A percentile compares a stretch with the other conserved stretches of the same genome.
Conservation (phyloP, 37 sponge, comb jelly and placozoan genomes). For the Mnemiopsis leidyi region DNA sequence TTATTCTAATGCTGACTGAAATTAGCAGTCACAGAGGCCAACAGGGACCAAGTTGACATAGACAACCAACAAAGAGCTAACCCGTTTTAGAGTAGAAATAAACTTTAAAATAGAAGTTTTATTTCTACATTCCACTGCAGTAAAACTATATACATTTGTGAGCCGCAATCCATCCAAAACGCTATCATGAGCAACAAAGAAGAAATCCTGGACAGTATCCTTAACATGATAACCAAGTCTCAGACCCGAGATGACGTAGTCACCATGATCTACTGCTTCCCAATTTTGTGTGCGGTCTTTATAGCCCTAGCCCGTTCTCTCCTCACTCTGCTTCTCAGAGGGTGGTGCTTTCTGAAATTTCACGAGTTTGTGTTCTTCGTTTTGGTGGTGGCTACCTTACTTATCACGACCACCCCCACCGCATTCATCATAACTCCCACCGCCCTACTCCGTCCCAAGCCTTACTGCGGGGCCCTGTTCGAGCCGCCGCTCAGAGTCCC, state of each 20-base stretch:
- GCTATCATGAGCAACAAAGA: neutral
- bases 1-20: no score
- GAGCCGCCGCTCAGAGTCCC: neutral
- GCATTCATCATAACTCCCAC: neutral
- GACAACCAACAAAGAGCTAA: no score
- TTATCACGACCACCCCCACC: constrained; percentile 23
- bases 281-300: neutral
- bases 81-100: no score
- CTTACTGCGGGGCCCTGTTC: constrained; percentile 45
- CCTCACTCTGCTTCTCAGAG: neutral
- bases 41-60: no score
- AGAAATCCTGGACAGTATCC: constrained; percentile 22
- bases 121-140: no score
- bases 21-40: no score
- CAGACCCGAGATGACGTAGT: constrained; percentile 1
- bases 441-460: constrained; percentile 29
- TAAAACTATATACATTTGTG: no score
- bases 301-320: neutral
- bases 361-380: neutral
- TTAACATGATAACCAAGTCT: neutral
- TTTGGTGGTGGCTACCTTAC: neutral
- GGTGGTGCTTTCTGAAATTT: neutral
- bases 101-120: no score
- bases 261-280: constrained; percentile 21
- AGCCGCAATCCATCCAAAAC: no score